Percentiles rank a stretch among this genome's conserved stretches.
Conservation (phyloP, 2,113 vertebrate genomes). For the Sorex araneus region DNA sequence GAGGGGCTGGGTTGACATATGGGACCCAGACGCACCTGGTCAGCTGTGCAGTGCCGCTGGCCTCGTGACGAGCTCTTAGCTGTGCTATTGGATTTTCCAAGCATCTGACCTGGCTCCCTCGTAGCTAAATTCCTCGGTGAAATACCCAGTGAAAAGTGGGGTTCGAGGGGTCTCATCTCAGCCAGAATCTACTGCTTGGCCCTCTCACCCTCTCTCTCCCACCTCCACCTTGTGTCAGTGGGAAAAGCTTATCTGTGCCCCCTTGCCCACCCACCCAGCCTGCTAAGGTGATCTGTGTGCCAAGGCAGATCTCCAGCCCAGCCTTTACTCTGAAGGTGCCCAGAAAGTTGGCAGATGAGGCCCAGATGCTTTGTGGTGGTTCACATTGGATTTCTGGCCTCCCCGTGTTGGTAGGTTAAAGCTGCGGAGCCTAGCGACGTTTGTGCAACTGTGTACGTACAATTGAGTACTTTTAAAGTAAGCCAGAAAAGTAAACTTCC, state of each 20-base stretch:
- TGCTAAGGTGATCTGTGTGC: too few species aligned
- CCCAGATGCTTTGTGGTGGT: rapidly evolving
- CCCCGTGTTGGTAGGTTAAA: background rate
- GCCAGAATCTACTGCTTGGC: too few species aligned
- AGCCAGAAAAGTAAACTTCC: too few species aligned
- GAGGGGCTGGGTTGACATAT: rapidly evolving
- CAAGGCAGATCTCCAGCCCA: too few species aligned
- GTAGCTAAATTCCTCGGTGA: background rate
- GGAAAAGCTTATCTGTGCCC: background rate
- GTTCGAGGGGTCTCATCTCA: too few species aligned
- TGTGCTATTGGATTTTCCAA: background rate
- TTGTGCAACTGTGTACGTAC: background rate
- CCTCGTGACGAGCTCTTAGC: too few species aligned
- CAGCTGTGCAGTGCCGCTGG: rapidly evolving
- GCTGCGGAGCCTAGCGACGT: background rate
- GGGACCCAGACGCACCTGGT: rapidly evolving
- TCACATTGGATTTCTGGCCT: background rate
- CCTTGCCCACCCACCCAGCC: too few species aligned
- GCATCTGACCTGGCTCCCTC: background rate
- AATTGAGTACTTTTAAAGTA: background rate
- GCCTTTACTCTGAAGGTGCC: background rate
- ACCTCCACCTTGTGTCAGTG: background rate
- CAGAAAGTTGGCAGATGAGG: background rate
- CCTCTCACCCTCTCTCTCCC: background rate
- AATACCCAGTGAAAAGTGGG: background rate